Base-by-base conservation (phyloP, 1,140 invertebrate genomes). In the Apis laboriosa region DNA sequence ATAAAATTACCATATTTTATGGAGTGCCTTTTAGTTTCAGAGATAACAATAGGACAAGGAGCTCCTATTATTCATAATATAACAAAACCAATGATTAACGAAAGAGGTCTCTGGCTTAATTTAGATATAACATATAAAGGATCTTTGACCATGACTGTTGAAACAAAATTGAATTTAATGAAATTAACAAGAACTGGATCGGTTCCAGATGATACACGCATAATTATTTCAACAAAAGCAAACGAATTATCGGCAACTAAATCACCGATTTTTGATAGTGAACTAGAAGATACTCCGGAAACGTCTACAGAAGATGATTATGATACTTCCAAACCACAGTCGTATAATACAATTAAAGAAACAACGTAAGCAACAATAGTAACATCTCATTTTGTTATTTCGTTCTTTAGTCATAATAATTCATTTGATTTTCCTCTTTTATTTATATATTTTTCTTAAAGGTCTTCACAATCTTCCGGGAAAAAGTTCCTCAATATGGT, bases 151-250 rank as follows among this genome's bases (percentile, higher is more conserved):
- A 97, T 99, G 95, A 98, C 97, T 2, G 96, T 99, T n/a, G 97
- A 98, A 90, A 99, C 99, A 0, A 98, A 99, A 92, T 94, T 99
- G 51, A 99, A 99, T 94, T 94, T 99, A 60, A 96, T 99, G 96
- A 98, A 98, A 91, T 94, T 99, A 13, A 96, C 96, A 83, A 93
- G 92, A 79, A 85, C 91, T 0, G 85, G 89, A 5, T 92, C 90
- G 1, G 58, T 89, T 43, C 64, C 81, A 28, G 88, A 79, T 49
- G 91, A 88, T 55, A 73, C 89, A 21, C 74, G 73, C 49, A 70
- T 82, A 0, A 77, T 79, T 15, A 88, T 89, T 55, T 80, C 88
- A 19, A 17, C 60, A 21, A 60, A 58, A 68, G 12, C 15, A 34
- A 19, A 77, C 1, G 66, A 82, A 7, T 43, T 51, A n/a, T n/a